These are phyloP conservation scores for Coccyzus lansbergi DNA, from an alignment of 2,797 vertebrate genomes.

Conservation along the genomic window DNA sequence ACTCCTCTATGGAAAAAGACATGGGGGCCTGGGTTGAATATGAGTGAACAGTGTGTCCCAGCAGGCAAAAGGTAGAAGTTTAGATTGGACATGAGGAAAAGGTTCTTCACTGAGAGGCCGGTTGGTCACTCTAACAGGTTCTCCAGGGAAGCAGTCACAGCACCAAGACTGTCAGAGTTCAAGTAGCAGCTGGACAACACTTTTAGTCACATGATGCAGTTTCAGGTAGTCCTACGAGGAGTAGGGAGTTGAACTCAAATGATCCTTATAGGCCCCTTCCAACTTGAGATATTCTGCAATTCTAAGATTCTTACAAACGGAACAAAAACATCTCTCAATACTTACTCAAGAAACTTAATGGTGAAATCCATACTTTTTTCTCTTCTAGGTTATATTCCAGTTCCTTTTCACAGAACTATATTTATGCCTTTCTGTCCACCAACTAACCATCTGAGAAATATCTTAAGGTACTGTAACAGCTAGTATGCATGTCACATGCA, in stretches of 20 bases:
- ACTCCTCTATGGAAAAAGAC: not conserved
- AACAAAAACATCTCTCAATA: not conserved
- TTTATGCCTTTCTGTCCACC: not conserved
- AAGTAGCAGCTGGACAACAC: not conserved
- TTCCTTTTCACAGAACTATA: not conserved
- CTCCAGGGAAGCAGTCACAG: not conserved
- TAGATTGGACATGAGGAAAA: not conserved
- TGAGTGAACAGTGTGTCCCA: too few species aligned
- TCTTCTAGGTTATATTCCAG: not conserved
- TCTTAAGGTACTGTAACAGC: not conserved
- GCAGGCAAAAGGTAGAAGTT: too few species aligned
- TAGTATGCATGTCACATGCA: not conserved
- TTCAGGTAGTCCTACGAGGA: not conserved
- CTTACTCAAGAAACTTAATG: not conserved
- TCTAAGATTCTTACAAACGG: not conserved
- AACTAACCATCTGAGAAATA: not conserved
- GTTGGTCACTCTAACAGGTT: not conserved
- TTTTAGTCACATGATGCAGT: not conserved
- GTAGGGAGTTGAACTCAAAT: not conserved
- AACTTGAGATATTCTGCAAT: not conserved
- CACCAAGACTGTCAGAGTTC: not conserved
- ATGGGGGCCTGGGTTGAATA: too few species aligned
- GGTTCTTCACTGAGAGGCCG: not conserved
- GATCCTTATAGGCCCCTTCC: not conserved
- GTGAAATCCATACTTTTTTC: not conserved